A percentile compares a stretch with the other conserved stretches of the same genome.
Evolutionary conservation across 64 coral and sea anemone genomes (phyloP).

Genomic region (Montipora efflorescens): DNA sequence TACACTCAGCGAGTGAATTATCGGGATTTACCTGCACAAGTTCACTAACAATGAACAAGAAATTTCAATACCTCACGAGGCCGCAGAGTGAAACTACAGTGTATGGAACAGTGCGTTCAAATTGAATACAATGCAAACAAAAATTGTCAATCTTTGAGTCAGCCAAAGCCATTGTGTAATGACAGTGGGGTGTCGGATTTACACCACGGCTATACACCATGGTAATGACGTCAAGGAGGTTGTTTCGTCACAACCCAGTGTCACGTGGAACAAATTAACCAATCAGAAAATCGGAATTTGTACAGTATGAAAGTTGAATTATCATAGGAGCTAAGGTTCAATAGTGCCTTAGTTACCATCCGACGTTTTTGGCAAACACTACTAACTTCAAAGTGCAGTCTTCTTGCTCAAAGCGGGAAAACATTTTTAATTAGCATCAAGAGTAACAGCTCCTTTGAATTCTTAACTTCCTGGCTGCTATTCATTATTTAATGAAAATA

Average conservation of each 20-base stretch:
- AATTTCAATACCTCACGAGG: not conserved
- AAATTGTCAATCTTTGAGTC: not conserved
- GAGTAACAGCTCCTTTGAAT: not conserved
- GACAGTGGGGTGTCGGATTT: not conserved
- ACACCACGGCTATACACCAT: not conserved
- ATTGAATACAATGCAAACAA: not conserved
- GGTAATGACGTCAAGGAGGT: not conserved
- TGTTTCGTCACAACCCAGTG: not conserved
- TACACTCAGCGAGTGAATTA: no score
- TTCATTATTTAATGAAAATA: not conserved
- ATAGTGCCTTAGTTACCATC: not conserved
- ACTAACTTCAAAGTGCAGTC: not conserved
- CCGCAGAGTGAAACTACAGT: not conserved
- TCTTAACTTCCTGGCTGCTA: not conserved
- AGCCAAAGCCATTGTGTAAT: not conserved
- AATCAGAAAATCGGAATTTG: not conserved
- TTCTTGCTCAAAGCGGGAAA: not conserved
- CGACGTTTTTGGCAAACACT: not conserved
- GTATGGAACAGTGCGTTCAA: not conserved
- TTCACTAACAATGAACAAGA: not conserved
- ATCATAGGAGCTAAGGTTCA: not conserved
- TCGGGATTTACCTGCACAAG: no score
- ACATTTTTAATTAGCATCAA: not conserved
- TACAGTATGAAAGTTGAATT: not conserved
- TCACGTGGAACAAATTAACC: not conserved